Evolutionary conservation across 2,888 invertebrate species (phyloP).

Genomic region (Aphrophora alni): DNA sequence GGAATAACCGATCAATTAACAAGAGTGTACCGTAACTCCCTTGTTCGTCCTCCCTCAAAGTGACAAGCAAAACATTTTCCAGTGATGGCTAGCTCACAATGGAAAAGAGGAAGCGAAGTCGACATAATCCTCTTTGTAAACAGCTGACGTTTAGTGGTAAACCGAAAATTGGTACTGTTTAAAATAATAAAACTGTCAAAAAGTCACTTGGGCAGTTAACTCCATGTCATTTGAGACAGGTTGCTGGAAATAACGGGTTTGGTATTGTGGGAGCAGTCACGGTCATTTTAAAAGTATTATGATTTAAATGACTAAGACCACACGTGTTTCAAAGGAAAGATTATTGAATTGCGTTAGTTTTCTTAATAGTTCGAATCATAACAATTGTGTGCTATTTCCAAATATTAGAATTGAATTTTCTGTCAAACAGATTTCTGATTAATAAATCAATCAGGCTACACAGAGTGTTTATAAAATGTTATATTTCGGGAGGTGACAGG

Average conservation of each 20-base stretch:
- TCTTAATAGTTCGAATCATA: no score
- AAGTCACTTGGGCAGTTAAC: not conserved
- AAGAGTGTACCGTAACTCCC: not conserved
- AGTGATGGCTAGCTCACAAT: not conserved
- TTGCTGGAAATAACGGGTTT: not conserved
- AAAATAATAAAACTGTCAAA: constrained; percentile 2
- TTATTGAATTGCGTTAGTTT: no score
- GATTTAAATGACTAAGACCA: not conserved
- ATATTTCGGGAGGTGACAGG: no score
- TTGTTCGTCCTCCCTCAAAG: not conserved
- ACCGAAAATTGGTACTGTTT: not conserved
- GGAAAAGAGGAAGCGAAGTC: not conserved
- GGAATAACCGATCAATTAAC: not conserved
- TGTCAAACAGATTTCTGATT: no score
- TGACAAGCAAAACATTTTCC: not conserved
- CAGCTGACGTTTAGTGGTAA: not conserved
- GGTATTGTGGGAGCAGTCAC: not conserved
- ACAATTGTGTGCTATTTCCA: no score
- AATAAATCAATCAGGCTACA: no score
- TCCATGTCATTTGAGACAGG: not conserved
- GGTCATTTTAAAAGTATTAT: not conserved
- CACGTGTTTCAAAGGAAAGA: not conserved
- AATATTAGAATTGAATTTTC: no score
- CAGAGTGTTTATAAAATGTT: no score
- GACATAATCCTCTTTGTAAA: not conserved